Conservation (phyloP, 2,888 invertebrate genomes). For the Hirtodrosophila duncani region DNA sequence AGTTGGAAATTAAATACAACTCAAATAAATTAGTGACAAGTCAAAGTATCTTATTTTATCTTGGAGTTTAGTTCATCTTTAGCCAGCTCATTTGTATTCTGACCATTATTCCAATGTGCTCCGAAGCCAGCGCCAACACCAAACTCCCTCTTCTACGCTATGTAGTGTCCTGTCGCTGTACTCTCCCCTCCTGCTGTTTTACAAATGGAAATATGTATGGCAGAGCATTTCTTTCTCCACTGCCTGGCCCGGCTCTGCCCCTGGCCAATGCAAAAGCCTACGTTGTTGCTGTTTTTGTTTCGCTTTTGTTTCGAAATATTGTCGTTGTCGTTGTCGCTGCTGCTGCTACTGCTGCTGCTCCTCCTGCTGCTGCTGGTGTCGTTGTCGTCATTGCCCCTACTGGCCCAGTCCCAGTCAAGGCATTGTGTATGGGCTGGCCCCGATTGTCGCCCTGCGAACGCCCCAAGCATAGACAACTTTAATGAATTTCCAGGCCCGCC, state of each 20-base stretch:
- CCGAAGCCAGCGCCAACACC: constrained; percentile 24
- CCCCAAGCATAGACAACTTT: constrained; percentile 69
- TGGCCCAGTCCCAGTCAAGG: constrained; percentile 45
- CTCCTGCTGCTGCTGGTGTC: constrained; percentile 36
- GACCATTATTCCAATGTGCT: constrained; percentile 34
- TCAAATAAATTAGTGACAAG: too few relatives aligned
- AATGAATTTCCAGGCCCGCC: constrained; percentile 56
- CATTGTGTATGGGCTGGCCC: constrained; percentile 61
- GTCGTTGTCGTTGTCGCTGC: constrained; percentile 25
- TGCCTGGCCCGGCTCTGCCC: constrained; percentile 16
- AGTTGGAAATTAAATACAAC: too few relatives aligned
- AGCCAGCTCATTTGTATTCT: constrained; percentile 30
- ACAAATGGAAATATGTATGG: constrained; percentile 38
- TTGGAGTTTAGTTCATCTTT: too few relatives aligned
- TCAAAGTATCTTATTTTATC: too few relatives aligned
- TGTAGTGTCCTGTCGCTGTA: constrained; percentile 24
- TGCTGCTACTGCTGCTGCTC: constrained; percentile 41
- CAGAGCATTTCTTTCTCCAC: constrained; percentile 40
- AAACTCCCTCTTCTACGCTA: too few relatives aligned
- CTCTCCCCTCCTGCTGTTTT: constrained; percentile 40
- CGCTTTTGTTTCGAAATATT: not conserved
- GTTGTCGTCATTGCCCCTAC: constrained; percentile 57
- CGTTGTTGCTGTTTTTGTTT: not conserved
- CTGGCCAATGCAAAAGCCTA: too few relatives aligned
- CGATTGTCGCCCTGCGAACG: constrained; percentile 69